Evolutionary conservation across 1,140 invertebrate species (phyloP).

Genomic region (Drosophila mojavensis): DNA sequence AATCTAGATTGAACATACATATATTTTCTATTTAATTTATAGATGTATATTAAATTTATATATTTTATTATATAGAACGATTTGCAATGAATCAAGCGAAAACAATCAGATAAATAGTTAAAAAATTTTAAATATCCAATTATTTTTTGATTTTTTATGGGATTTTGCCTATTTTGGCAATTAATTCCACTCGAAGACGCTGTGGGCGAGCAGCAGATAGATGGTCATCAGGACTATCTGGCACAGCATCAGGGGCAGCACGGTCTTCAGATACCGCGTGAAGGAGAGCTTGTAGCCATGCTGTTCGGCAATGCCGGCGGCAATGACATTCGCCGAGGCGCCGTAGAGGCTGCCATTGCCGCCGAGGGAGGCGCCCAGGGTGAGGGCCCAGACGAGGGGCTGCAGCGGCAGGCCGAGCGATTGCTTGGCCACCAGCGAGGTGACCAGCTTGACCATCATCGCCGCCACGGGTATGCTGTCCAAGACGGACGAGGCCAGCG

Average conservation of each 20-base stretch:
- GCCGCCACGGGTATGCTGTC: constrained; percentile 93
- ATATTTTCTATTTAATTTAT: no score
- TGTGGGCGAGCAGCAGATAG: constrained; percentile 89
- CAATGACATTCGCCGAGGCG: constrained; percentile 92
- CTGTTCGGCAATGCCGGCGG: constrained; percentile 92
- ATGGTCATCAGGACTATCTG: constrained; percentile 87
- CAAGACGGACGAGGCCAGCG: constrained; percentile 91
- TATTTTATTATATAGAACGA: no score
- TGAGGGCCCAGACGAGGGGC: constrained; percentile 90
- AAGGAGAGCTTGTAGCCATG: constrained; percentile 92
- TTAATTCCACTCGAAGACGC: constrained; percentile 87
- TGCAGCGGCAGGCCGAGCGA: constrained; percentile 87
- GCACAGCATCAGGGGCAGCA: constrained; percentile 90
- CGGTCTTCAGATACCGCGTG: constrained; percentile 85
- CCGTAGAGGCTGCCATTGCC: constrained; percentile 93
- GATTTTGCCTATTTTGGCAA: no score
- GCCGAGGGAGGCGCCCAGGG: constrained; percentile 91
- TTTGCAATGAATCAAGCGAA: no score
- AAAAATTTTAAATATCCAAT: no score
- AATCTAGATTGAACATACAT: no score
- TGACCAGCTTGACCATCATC: constrained; percentile 91
- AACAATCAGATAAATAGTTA: no score
- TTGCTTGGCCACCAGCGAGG: constrained; percentile 86
- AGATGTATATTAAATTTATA: no score
- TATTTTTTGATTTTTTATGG: no score